A percentile compares a stretch with the other conserved stretches of the same genome.
phyloP scores from a whole-genome alignment of 2,888 invertebrate species.

The Steinernema carpocapsae region DNA sequence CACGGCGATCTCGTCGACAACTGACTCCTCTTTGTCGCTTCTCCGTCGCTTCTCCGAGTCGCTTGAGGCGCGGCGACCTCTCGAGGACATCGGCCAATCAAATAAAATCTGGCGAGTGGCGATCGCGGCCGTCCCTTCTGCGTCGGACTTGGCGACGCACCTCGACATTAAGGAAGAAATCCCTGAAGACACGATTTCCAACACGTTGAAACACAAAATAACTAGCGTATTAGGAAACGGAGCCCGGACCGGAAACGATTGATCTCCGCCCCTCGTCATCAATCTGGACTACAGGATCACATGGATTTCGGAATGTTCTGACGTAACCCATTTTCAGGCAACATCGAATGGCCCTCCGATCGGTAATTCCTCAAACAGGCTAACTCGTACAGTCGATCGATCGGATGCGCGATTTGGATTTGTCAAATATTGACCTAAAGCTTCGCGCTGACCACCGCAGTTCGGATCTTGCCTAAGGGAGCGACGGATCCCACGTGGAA shows the following conservation, averaged over 20 bases:
- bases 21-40: slow-evolving; percentile 6
- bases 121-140: background rate
- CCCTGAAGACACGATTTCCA: background rate
- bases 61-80: background rate
- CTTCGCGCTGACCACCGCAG: slow-evolving; percentile 7
- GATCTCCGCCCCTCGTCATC: background rate
- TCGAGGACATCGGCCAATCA: background rate
- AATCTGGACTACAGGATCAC: background rate
- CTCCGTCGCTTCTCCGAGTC: too few relatives aligned
- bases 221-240: background rate
- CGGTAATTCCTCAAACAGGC: background rate
- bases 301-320: slow-evolving; percentile 1
- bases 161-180: background rate
- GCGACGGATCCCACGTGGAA: too few relatives aligned
- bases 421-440: slow-evolving; percentile 16
- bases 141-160: background rate
- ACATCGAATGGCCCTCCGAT: too few relatives aligned
- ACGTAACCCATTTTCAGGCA: background rate
- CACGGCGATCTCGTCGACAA: slow-evolving; percentile 31
- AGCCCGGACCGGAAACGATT: background rate
- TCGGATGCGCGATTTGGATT: background rate
- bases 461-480: background rate
- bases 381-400: slow-evolving; percentile 5
- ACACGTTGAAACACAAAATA: background rate
- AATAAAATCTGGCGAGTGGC: background rate